Base-by-base conservation (phyloP, 2,797 vertebrate genomes). In the Galago senegalensis region DNA sequence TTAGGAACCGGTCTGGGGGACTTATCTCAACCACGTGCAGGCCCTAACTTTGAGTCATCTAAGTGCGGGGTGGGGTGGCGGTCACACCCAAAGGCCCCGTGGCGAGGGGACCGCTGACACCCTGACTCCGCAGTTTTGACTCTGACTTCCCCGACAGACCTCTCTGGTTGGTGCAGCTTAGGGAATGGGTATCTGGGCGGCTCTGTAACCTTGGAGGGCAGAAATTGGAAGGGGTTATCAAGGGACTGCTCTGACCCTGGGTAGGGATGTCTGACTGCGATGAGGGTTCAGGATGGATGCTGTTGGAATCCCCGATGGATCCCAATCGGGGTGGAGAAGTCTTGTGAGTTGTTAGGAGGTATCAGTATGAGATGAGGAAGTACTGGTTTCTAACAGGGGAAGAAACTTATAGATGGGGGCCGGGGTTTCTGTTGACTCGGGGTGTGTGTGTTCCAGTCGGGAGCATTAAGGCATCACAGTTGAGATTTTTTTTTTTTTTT, bases 1-100 rank as follows among this genome's bases (percentile, higher is more conserved):
- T 9, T 92, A 75, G 58, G 49, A 93, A 92, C 27, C 1, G 3
- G 67, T 92, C 56, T 0, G 2, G 20, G 46, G 29, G 61, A 85
- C 49, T 16, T 95, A 40, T 79, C 34, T 25, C 25, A 9, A 53
- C 53, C 65, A 81, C 13, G 8, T 53, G n/a, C n/a, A 1, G 18
- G 43, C 16, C n/a, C 34, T 82, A 70, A 92, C 81, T 69, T 92
- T 85, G 86, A 91, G 65, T 94, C 89, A 93, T 83, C 46, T 89
- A 95, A 92, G 53, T 84, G 29, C 56, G 61, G 49, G 76, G 40
- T 2, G 34, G 37, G 43, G 70, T 9, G 10, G 29, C 27, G 0
- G 8, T 70, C 84, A 96, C 31, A 4, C 70, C 61, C 18, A 37
- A 37, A 88, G 56, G 72, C 87, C 58, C 37, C 5, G 5, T 14